phyloP scores from a whole-genome alignment of 2,888 invertebrate species.

The Oscheius sp. region DNA sequence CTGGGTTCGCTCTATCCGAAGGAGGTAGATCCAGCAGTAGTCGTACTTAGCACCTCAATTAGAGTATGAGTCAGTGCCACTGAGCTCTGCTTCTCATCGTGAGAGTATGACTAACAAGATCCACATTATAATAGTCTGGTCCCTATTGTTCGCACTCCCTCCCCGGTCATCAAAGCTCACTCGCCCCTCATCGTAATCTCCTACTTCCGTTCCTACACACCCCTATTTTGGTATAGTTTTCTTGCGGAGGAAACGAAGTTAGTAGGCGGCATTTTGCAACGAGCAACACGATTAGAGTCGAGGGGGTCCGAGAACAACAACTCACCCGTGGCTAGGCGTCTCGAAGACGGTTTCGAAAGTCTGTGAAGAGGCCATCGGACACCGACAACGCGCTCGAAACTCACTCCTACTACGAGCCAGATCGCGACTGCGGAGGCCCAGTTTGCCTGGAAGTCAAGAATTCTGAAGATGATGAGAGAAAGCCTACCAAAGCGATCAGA shows the following conservation, averaged over 20 bases:
- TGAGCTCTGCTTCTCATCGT: too few species aligned
- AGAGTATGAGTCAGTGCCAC: too few species aligned
- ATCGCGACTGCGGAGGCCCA: conserved; percentile 10
- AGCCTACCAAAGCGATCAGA: conserved; percentile 61
- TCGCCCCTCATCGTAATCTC: too few species aligned
- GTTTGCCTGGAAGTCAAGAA: background rate
- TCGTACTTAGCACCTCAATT: too few species aligned
- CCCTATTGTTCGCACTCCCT: too few species aligned
- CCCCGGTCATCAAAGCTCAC: too few species aligned
- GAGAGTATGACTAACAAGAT: too few species aligned
- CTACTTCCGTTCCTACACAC: too few species aligned
- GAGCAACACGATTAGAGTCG: conserved; percentile 1
- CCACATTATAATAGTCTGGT: too few species aligned
- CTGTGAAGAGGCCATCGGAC: conserved; percentile 65
- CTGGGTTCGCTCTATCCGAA: too few species aligned
- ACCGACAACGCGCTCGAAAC: conserved; percentile 66
- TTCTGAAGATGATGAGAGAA: background rate
- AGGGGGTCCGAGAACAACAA: background rate
- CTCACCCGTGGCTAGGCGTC: conserved; percentile 31
- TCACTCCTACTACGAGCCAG: conserved; percentile 65
- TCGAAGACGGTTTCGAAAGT: conserved; percentile 46
- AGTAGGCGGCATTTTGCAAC: conserved; percentile 12
- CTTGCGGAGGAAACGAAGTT: conserved; percentile 12
- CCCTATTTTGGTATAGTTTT: conserved; percentile 9
- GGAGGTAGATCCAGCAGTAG: too few species aligned